Base-by-base conservation (phyloP, 2,113 vertebrate species). In the Eclectus roratus region DNA sequence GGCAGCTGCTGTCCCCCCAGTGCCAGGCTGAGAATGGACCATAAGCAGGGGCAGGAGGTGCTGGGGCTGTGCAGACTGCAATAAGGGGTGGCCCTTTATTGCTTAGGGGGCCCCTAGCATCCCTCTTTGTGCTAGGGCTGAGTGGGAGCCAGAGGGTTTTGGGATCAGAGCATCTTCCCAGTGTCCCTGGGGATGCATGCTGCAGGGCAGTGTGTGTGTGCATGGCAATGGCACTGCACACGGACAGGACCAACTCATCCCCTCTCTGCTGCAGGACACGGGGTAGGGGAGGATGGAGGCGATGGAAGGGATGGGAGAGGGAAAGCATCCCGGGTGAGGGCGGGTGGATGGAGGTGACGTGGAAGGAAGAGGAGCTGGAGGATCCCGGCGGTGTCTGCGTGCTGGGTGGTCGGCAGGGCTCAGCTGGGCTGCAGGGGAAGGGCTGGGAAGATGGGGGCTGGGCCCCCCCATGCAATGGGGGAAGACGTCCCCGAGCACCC, bases 401-500 rank as follows among this genome's bases (percentile, higher is more conserved):
- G 1, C n/a, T 37, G 78, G 69, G 82, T 78, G 85, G 60, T 39
- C 19, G 0, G 33, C 37, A 21, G 76, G 35, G 65, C 44, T 69
- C 2, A 0, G 1, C 28, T 44, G 8, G 64, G 78, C 55, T 91
- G 46, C 0, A 1, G 65, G 74, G 44, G 33, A 49, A 12, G 60
- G 44, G 46, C 55, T 53, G 70, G 31, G 64, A 43, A 47, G 29
- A 16, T 7, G 56, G 50, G 66, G 31, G 52, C 31, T 65, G 72
- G 72, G 29, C 7, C 19, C 47, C 15, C 13, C 68, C 0, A 0
- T 8, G 23, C 4, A 21, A n/a, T 16, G 44, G 9, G 18, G n/a
- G 3, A n/a, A 44, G 17, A 37, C 1, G 2, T 3, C 66, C 58
- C 39, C 0, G 2, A 35, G 21, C 43, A 13, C 7, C 31, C 14